Percentiles rank a stretch among this genome's conserved stretches.
Evolutionary conservation across 2,113 vertebrate species (phyloP).

Genomic region (Halcyon malimbica): DNA sequence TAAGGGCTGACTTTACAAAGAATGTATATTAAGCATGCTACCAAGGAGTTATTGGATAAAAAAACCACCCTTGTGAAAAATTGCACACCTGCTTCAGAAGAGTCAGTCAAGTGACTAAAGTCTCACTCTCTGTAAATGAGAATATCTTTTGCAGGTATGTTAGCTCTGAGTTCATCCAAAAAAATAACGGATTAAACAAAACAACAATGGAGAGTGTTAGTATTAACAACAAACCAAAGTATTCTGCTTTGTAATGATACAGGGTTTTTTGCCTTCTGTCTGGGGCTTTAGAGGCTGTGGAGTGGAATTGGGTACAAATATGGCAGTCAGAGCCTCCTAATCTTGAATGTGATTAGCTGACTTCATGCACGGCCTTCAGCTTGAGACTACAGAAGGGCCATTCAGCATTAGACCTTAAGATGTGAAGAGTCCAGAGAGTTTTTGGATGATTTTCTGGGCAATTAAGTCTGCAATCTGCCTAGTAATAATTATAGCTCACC

Average conservation of each 20-base stretch:
- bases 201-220: not conserved
- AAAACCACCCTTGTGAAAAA: not conserved
- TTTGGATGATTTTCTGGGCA: conserved; percentile 15
- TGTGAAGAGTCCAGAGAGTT: not conserved
- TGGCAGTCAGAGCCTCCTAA: not conserved
- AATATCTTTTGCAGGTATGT: not conserved
- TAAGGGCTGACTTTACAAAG: not conserved
- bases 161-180: not conserved
- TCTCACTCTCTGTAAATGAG: not conserved
- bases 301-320: not conserved
- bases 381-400: not conserved
- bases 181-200: not conserved
- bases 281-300: not conserved
- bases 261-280: not conserved
- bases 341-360: not conserved
- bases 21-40: not conserved
- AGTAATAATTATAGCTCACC: not conserved
- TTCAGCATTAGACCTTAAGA: not conserved
- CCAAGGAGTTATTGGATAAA: not conserved
- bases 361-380: not conserved
- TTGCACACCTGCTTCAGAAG: not conserved
- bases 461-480: not conserved
- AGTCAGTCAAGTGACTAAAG: not conserved
- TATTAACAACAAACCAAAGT: not conserved
- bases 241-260: not conserved